These are phyloP conservation scores for Momotus momota DNA, from an alignment of 2,797 vertebrate genomes.

Conservation along the genomic window DNA sequence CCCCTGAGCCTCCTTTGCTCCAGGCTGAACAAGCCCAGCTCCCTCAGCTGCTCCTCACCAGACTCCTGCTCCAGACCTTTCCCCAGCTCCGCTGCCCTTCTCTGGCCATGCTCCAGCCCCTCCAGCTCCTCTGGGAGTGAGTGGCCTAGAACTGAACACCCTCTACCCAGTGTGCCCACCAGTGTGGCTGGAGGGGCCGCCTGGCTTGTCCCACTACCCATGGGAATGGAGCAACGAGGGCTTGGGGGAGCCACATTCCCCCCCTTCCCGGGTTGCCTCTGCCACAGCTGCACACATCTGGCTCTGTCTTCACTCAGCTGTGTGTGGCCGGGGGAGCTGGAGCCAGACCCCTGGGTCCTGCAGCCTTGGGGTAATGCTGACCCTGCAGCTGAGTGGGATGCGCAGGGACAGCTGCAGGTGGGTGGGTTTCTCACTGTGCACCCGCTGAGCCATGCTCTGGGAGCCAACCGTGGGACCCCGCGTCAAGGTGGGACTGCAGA, in stretches of 20 bases:
- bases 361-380: neutral
- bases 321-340: neutral
- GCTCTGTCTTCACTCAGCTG: neutral
- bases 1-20: too few species aligned
- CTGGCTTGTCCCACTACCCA: neutral
- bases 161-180: neutral
- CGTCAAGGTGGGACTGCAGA: neutral
- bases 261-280: too few species aligned
- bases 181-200: neutral
- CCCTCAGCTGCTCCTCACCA: too few species aligned
- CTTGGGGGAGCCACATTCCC: neutral
- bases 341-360: neutral
- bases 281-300: neutral
- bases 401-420: accelerated
- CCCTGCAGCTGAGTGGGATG: neutral
- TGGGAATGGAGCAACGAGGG: accelerated
- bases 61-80: too few species aligned
- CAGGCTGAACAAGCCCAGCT: too few species aligned
- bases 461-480: accelerated
- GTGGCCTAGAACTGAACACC: neutral
- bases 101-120: too few species aligned
- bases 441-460: accelerated
- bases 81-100: too few species aligned
- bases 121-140: neutral
- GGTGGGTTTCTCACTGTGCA: accelerated